Base-by-base conservation (phyloP, 2,888 invertebrate genomes). In the Pammene fasciana region DNA sequence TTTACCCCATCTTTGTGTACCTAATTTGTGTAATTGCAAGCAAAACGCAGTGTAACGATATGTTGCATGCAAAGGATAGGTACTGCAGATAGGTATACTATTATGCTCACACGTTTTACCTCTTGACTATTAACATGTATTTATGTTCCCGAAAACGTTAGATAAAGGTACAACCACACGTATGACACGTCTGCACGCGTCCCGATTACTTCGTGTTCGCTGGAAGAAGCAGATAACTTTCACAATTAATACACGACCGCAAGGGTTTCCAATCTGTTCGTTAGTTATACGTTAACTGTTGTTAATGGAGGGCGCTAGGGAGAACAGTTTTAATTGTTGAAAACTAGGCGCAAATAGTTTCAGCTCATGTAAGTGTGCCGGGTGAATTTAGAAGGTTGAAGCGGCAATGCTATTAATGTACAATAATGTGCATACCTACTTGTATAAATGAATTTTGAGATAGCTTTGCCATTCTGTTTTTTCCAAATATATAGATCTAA, bases 231-330 rank as follows among this genome's bases (percentile, higher is more conserved):
- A 52, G 75, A 78, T 78, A 86, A 86, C 84, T 86, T 86, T 81
- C 77, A 83, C 86, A 84, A 86, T 86, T 86, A 86, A 85, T 86
- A 79, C 65, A 65, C 18, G 41, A 54, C 79, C 76, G 76, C 66
- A 64, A 66, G 67, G 52, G 62, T 60, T 67, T 34, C 56, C 66
- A 36, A 52, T 65, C 55, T 68, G 55, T 62, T 61, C 59, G 50
- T 34, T 34, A 60, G 50, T 41, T 34, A 60, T 54, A 62, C 34
- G 54, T 46, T 56, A 55, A 55, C 64, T 41, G 50, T 60, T 52
- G 59, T 52, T 54, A 65, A 65, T 18, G 18, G 26, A 34, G 38
- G 52, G 46, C 26, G 52, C 18, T 13, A 18, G 46, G 43, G 45
- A 8, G 46, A 34, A 45, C n/a, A 62, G 50, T 52, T 26, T 52